Conservation (phyloP, 2,113 vertebrate genomes). For the Silurus asotus region DNA sequence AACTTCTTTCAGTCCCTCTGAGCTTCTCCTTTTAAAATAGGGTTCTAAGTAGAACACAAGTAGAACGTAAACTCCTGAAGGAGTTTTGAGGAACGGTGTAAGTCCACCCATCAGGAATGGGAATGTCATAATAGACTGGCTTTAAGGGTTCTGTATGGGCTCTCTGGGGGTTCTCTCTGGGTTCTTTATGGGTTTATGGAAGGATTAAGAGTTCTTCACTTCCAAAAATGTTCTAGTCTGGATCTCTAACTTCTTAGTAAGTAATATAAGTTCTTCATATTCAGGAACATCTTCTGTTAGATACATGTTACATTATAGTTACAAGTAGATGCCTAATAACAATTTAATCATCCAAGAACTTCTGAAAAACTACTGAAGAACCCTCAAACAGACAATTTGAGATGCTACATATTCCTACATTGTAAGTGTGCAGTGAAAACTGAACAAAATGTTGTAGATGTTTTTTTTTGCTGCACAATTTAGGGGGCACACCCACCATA, state of each 20-base stretch:
- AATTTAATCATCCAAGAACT: not conserved
- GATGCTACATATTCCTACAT: too few relatives aligned
- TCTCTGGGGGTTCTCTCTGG: not conserved
- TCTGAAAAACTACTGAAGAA: not conserved
- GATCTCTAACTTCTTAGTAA: not conserved
- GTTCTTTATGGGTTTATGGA: not conserved
- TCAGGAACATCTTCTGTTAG: not conserved
- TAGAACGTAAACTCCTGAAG: not conserved
- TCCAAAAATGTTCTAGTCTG: not conserved
- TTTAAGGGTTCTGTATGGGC: not conserved
- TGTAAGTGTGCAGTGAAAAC: not conserved
- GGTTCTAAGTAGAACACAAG: not conserved
- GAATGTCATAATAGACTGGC: not conserved
- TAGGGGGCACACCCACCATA: not conserved
- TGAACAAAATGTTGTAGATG: not conserved
- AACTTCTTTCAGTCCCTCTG: not conserved
- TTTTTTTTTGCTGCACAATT: not conserved
- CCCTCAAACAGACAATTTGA: not conserved
- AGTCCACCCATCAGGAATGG: not conserved
- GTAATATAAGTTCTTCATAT: not conserved
- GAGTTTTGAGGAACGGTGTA: not conserved
- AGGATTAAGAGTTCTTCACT: not conserved
- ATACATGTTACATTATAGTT: not conserved
- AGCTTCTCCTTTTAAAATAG: not conserved
- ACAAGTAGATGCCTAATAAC: not conserved